These are phyloP conservation scores for Macrotus californicus DNA, from an alignment of 2,113 vertebrate species.

Conservation along the genomic window DNA sequence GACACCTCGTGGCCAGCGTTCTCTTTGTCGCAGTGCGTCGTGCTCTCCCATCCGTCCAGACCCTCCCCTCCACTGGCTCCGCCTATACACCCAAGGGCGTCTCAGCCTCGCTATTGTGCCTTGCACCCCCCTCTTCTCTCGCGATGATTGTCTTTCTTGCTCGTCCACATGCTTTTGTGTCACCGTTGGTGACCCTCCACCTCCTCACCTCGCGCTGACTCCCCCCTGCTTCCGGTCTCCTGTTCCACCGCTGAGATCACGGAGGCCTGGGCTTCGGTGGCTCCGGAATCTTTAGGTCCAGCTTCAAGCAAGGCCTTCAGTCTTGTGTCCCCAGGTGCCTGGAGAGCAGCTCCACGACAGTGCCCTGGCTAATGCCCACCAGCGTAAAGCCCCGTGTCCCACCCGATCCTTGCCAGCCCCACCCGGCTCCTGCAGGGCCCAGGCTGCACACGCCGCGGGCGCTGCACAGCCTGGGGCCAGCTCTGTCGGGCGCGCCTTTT, in stretches of 20 bases:
- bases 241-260: not conserved
- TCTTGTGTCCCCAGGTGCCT: not conserved
- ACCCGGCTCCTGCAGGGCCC: fast-evolving
- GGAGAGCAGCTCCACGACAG: not conserved
- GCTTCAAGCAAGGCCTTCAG: not conserved
- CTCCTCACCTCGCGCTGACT: not conserved
- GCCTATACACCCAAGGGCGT: not conserved
- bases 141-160: not conserved
- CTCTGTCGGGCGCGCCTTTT: fast-evolving
- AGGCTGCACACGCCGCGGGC: fast-evolving
- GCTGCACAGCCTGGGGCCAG: fast-evolving
- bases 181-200: not conserved
- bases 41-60: not conserved
- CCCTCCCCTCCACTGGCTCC: not conserved
- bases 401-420: not conserved
- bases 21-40: fast-evolving
- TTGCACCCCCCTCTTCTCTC: not conserved
- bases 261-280: not conserved
- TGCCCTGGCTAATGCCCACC: too few relatives aligned
- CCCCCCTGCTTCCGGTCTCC: not conserved
- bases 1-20: too few relatives aligned
- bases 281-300: not conserved
- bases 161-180: not conserved
- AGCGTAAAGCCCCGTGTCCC: fast-evolving
- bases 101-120: not conserved